Conservation (phyloP, 2,797 vertebrate genomes). For the Mormyrus hasselquistii region DNA sequence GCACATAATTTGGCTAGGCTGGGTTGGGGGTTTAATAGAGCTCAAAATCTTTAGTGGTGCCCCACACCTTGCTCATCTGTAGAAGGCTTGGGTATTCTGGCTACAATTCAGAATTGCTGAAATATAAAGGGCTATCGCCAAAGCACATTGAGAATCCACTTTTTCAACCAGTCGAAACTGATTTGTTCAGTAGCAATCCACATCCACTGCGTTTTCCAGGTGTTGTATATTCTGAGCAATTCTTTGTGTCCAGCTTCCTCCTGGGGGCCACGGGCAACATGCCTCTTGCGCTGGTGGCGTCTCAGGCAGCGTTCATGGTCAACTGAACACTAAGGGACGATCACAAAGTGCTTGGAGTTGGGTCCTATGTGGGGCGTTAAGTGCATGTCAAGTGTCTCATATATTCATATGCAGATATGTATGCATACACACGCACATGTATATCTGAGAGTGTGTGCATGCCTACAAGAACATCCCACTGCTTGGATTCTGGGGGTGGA, state of each 20-base stretch:
- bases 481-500: background rate
- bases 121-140: background rate
- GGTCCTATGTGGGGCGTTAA: background rate
- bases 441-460: background rate
- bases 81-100: background rate
- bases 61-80: background rate
- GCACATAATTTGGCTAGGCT: background rate
- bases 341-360: background rate
- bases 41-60: background rate
- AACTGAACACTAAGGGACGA: background rate
- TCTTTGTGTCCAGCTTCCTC: background rate
- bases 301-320: background rate
- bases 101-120: background rate
- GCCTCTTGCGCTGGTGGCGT: background rate
- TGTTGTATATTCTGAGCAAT: background rate
- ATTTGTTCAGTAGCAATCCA: background rate
- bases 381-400: background rate
- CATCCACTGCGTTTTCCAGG: background rate
- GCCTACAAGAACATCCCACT: background rate
- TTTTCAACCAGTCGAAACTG: background rate
- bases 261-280: background rate
- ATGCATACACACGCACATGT: too few species aligned
- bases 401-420: too few species aligned
- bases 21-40: background rate
- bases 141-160: background rate